phyloP scores from a whole-genome alignment of 2,888 invertebrate genomes.

The Laothoe populi region DNA sequence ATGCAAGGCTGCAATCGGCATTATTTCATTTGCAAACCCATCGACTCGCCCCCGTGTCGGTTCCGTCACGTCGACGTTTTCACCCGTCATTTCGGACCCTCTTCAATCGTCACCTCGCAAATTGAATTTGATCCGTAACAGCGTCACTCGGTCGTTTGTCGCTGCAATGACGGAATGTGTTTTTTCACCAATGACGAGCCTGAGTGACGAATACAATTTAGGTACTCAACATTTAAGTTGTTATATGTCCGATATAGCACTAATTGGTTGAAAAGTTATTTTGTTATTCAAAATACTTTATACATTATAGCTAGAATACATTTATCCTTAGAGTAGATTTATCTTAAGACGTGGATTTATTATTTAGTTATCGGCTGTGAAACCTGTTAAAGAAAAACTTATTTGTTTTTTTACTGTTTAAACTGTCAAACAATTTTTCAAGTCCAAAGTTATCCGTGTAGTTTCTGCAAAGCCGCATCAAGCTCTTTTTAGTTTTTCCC shows the following conservation, averaged over 20 bases:
- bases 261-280: no score
- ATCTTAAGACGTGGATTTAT: no score
- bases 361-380: no score
- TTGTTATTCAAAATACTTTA: no score
- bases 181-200: slow-evolving; percentile 44
- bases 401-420: not conserved
- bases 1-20: slow-evolving; percentile 51
- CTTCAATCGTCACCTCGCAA: slow-evolving; percentile 78
- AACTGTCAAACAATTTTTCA: not conserved
- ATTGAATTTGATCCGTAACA: slow-evolving; percentile 82
- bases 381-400: no score
- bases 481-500: slow-evolving; percentile 55
- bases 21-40: slow-evolving; percentile 50
- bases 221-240: not conserved
- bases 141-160: slow-evolving; percentile 73
- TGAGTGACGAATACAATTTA: slow-evolving; percentile 2
- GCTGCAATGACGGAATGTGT: slow-evolving; percentile 65
- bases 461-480: slow-evolving; percentile 41
- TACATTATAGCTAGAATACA: no score
- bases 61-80: slow-evolving; percentile 50
- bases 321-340: no score
- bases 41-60: slow-evolving; percentile 43
- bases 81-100: slow-evolving; percentile 76
- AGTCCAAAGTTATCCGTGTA: not conserved
- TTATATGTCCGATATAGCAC: not conserved